phyloP scores from a whole-genome alignment of 2,113 vertebrate genomes.

The Artemisiospiza belli region DNA sequence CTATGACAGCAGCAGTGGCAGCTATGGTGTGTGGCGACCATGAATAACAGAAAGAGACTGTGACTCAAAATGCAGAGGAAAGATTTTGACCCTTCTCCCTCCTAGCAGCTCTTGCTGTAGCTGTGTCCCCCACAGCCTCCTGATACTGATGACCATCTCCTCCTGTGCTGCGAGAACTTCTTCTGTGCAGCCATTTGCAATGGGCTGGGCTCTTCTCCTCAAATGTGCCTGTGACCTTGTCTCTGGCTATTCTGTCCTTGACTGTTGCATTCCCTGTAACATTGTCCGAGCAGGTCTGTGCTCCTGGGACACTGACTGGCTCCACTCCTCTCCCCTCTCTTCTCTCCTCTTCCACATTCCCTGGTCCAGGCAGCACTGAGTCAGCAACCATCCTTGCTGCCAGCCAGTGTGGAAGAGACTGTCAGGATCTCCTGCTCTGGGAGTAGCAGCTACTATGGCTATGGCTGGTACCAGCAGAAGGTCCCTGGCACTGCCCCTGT shows the following conservation, averaged over 20 bases:
- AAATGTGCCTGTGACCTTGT: neutral
- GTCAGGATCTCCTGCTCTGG: neutral
- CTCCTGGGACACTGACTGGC: neutral
- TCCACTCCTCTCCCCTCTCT: neutral
- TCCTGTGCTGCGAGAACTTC: neutral
- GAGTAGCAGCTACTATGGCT: neutral
- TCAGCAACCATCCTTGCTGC: neutral
- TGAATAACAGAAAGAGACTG: neutral
- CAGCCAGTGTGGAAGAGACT: accelerated
- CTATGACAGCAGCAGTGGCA: neutral
- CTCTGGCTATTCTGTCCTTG: neutral
- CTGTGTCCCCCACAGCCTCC: neutral
- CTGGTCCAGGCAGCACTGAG: neutral
- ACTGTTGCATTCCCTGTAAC: neutral
- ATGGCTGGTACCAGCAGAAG: neutral
- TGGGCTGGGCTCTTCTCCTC: neutral
- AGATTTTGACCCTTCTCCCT: neutral
- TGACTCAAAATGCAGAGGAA: neutral
- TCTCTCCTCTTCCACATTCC: neutral
- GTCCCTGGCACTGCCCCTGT: neutral
- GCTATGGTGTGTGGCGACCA: neutral
- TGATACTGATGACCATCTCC: no score
- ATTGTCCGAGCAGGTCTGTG: neutral
- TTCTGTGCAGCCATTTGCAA: neutral
- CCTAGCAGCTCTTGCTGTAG: neutral